Evolutionary conservation across 2,888 invertebrate genomes (phyloP), one percentile per base, ranked within the genome.

Genomic region (Exephanes ischioxanthus): DNA sequence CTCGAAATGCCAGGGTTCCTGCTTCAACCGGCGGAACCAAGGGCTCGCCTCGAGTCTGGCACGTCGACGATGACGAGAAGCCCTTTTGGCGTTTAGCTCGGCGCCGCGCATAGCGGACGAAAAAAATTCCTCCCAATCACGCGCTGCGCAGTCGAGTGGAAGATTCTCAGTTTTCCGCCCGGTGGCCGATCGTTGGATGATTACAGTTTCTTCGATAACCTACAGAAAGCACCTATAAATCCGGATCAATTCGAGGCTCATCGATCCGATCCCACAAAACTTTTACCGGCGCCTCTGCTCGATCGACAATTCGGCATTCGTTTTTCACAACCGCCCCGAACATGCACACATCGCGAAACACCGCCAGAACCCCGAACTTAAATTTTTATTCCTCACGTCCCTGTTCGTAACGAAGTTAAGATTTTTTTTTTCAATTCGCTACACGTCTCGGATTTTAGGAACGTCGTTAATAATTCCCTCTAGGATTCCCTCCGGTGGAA

Each of bases 1-100:
- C 77, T 58, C 58, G 72, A 81, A 82, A 84, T 78, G 70, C 83
- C 80, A 80, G 83, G 63, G 70, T 84, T 84, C 80, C 75, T 68
- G 80, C 80, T 70, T 53, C 68, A 61, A 41, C 75, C 26, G 53
- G 67, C 67, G 16, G 58, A 61, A 26, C 19, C 11, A 53, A 41
- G 22, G 55, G 51, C 53, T 63, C 26, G 30, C 70, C 33, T 33
- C 55, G 19, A 26, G 51, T 82, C 76, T 9, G 63, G 61, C 70
- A 22, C 79, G 58, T 61, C 48, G 76, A 73, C 61, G 58, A 79
- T 53, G 79, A 63, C 75, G 70, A 71, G 53, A 22, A 71, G 37
- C 19, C 30, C 58, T 55, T 63, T 71, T 45, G 71, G 33, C 58
- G 9, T 61, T 68, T n/a, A 45, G 72, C 41, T 68, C 67, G 30